These are phyloP conservation scores for Drosophila kikkawai DNA, from an alignment of 1,140 invertebrate genomes.

Conservation along the genomic window DNA sequence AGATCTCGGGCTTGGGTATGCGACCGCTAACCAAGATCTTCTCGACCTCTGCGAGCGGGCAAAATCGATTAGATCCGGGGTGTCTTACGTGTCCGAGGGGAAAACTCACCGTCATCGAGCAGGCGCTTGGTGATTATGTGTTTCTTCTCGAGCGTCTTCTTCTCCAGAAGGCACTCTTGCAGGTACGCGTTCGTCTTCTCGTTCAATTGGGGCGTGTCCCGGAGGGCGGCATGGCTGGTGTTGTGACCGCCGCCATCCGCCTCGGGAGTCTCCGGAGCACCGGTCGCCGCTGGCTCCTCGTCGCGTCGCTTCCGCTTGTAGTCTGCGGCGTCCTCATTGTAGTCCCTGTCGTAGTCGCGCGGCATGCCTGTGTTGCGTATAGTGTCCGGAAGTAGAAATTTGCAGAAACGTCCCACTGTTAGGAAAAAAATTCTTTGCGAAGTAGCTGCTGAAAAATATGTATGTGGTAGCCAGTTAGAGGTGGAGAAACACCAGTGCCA, in stretches of 20 bases:
- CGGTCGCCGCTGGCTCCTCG: conserved; percentile 69
- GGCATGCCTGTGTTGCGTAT: conserved; percentile 59
- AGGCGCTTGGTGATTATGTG: conserved; percentile 78
- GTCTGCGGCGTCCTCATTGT: conserved; percentile 79
- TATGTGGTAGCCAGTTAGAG: conserved; percentile 33
- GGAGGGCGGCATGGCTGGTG: conserved; percentile 61
- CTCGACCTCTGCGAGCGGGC: conserved; percentile 87
- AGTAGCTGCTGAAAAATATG: conserved; percentile 42
- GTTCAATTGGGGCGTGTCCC: conserved; percentile 77
- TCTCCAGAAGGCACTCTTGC: conserved; percentile 77
- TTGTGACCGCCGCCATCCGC: conserved; percentile 66
- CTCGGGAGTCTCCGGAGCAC: conserved; percentile 60
- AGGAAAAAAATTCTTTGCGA: conserved; percentile 20
- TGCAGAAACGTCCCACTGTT: neutral
- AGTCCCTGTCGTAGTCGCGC: conserved; percentile 80
- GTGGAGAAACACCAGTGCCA: neutral
- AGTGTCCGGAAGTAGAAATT: neutral
- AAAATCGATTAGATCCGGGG: conserved; percentile 32
- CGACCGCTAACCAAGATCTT: conserved; percentile 88
- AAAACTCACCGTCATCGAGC: conserved; percentile 72
- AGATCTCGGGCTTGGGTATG: conserved; percentile 87
- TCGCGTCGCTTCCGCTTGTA: conserved; percentile 81
- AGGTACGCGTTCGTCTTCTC: conserved; percentile 81
- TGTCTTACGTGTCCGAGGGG: conserved; percentile 12
- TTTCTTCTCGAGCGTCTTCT: conserved; percentile 79